Percentiles rank a stretch among this genome's conserved stretches.
phyloP scores from a whole-genome alignment of 2,797 vertebrate species.

The Ataeniobius toweri region DNA sequence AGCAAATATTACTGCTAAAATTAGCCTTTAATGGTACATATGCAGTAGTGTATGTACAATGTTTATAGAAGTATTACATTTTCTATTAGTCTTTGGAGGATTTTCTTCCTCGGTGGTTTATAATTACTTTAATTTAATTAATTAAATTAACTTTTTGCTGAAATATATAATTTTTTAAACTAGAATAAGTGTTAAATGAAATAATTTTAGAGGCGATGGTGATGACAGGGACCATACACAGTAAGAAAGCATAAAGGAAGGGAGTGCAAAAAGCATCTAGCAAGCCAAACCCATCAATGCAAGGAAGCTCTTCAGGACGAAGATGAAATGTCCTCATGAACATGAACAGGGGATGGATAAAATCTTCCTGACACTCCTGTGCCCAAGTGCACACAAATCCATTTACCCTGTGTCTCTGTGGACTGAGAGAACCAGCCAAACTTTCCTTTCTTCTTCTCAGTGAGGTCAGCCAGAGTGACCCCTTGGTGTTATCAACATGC shows the following conservation, averaged over 20 bases:
- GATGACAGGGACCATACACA: constrained; percentile 12
- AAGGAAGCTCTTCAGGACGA: constrained; percentile 20
- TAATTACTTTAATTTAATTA: neutral
- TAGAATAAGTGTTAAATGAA: neutral
- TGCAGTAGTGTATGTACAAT: neutral
- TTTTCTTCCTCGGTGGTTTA: neutral
- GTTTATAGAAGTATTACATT: neutral
- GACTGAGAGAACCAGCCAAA: constrained; percentile 94
- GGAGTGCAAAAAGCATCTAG: constrained; percentile 16
- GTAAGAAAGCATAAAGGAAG: constrained; percentile 9
- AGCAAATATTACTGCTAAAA: neutral
- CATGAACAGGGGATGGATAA: constrained; percentile 25
- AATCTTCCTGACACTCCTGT: constrained; percentile 28
- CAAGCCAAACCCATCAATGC: constrained; percentile 40
- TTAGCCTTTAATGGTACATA: neutral
- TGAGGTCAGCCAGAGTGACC: constrained; percentile 94
- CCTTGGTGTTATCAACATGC: constrained; percentile 88
- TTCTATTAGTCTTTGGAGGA: neutral
- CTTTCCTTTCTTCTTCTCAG: constrained; percentile 95
- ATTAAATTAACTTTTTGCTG: neutral
- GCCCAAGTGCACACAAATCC: constrained; percentile 33
- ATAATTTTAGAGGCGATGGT: constrained; percentile 5
- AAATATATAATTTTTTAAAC: neutral
- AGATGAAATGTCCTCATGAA: constrained; percentile 39
- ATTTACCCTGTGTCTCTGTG: constrained; percentile 96